Evolutionary conservation across 2,797 vertebrate genomes (phyloP), one percentile per base, ranked within the genome.

Genomic region (Sebastiscus albofasciatus): DNA sequence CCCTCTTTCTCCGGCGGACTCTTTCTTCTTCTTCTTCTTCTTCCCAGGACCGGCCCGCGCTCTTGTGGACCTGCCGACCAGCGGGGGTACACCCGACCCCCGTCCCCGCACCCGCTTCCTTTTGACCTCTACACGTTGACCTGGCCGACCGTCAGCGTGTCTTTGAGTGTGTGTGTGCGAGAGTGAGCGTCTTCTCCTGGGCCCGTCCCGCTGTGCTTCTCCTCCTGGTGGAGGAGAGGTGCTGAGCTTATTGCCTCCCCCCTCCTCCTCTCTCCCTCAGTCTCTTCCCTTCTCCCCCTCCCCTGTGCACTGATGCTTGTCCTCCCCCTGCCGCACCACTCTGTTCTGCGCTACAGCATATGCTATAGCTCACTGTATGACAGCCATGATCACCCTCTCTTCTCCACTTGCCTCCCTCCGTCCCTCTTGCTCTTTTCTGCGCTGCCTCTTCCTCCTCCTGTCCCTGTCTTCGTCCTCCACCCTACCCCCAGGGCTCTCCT

Each of bases 291-390:
- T 73, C 65, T 58, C 74, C 90, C 89, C 89, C 81, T 84, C 88
- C 81, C 80, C 79, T 88, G 90, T 85, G 91, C 90, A 77, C 87
- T 86, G 91, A 93, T 89, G 94, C 93, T 87, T 83, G 85, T 92
- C 91, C 93, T 90, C 87, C 89, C 92, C 91, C 91, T 93, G 90
- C 94, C 85, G 93, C 93, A 94, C 93, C 90, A 88, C 92, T 92
- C 91, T 77, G 89, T 76, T 93, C 90, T 93, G 91, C 91, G 62
- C 92, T 94, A 93, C 89, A 90, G 89, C 93, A 94, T 93, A 93
- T 94, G 93, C 93, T 95, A 92, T 93, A 92, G 90, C 92, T 94
- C 94, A 94, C 90, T 81, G 83, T 84, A 80, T 92, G 92, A 94
- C 93, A 95, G 90, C 90, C 92, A 92, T 94, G 88, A 91, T 93